Evolutionary conservation across 2,113 vertebrate genomes (phyloP).

Genomic region (Piprites chloris): DNA sequence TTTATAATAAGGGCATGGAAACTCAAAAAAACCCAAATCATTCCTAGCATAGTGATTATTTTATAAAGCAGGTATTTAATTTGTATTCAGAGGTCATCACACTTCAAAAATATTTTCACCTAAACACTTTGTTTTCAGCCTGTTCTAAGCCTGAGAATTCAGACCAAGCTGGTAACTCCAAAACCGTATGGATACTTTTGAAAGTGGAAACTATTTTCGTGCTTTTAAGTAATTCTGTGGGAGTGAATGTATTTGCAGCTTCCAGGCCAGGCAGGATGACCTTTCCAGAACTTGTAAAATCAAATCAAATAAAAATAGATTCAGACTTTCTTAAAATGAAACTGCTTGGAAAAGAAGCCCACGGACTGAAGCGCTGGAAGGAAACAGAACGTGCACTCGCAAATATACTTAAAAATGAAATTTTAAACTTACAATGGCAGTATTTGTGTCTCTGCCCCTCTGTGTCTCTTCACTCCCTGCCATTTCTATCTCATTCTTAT

Average conservation of each 20-base stretch:
- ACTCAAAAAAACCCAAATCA: neutral
- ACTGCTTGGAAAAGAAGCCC: neutral
- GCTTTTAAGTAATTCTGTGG: conserved; percentile 56
- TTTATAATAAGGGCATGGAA: neutral
- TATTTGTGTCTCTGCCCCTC: conserved; percentile 30
- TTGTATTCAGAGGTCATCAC: neutral
- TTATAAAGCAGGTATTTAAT: conserved; percentile 23
- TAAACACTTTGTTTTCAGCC: neutral
- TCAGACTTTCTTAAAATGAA: conserved; percentile 55
- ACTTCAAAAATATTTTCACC: conserved; percentile 47
- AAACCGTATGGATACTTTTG: conserved; percentile 48
- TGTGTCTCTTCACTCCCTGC: neutral
- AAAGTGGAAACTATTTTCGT: conserved; percentile 63
- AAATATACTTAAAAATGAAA: conserved; percentile 48
- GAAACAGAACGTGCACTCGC: neutral
- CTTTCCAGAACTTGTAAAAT: conserved; percentile 66
- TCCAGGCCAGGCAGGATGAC: conserved; percentile 63
- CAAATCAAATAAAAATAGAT: conserved; percentile 70
- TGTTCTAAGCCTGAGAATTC: conserved; percentile 61
- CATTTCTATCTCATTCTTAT: conserved; percentile 72
- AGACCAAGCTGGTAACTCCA: conserved; percentile 48
- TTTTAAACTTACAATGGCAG: conserved; percentile 47
- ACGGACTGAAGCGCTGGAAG: neutral
- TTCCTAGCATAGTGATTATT: neutral
- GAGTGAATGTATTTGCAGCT: conserved; percentile 60